Evolutionary conservation across 1,140 invertebrate species (phyloP).

Genomic region (Drosophila asahinai): DNA sequence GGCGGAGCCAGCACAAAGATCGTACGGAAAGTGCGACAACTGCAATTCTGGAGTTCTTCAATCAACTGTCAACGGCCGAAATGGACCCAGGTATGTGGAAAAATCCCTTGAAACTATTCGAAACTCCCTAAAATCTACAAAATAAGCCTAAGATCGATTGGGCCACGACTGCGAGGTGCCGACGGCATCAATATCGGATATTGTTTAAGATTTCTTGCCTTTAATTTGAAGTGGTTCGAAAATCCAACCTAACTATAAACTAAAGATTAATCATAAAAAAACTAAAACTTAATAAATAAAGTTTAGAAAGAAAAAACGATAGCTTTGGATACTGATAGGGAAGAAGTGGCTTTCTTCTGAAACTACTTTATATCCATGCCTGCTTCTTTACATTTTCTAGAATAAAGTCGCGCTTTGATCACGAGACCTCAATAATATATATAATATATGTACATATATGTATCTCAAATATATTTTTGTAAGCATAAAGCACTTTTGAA

Average conservation of each 20-base stretch:
- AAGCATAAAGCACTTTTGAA: too few species aligned
- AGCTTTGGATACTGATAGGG: too few species aligned
- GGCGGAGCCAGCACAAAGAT: conserved; percentile 26
- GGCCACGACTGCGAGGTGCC: conserved; percentile 6
- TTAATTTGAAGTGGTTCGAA: neutral
- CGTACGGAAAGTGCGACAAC: conserved; percentile 31
- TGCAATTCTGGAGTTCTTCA: conserved; percentile 75
- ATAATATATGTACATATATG: too few species aligned
- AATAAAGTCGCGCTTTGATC: too few species aligned
- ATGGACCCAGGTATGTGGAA: conserved; percentile 72
- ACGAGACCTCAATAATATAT: too few species aligned
- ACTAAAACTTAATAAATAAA: neutral
- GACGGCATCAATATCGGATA: conserved; percentile 36
- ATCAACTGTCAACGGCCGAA: conserved; percentile 57
- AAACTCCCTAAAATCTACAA: too few species aligned
- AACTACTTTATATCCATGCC: too few species aligned
- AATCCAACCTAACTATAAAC: neutral
- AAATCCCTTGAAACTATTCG: neutral
- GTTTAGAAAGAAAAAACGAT: too few species aligned
- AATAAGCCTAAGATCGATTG: neutral
- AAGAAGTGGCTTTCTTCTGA: too few species aligned
- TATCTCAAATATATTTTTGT: too few species aligned
- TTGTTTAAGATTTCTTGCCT: neutral
- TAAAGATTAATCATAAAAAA: too few species aligned
- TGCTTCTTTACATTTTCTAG: too few species aligned